Conservation (phyloP, 2,113 vertebrate species). For the Notarius quadriscutis region DNA sequence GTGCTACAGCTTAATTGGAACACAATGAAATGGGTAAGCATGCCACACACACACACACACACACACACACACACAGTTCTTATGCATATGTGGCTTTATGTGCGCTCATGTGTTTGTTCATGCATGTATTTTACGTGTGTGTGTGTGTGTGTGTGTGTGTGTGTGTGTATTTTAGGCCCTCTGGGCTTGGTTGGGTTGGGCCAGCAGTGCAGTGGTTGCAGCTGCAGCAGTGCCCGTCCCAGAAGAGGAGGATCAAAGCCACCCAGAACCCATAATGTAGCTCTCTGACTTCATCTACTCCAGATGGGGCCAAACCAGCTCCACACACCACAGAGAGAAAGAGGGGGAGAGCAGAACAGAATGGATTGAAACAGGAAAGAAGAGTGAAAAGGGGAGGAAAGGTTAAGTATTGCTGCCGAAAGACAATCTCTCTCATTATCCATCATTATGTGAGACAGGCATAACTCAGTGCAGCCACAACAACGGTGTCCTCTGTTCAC, state of each 20-base stretch:
- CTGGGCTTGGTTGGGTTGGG: slow-evolving; percentile 32
- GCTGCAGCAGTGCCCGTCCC: slow-evolving; percentile 54
- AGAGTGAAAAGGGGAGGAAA: slow-evolving; percentile 7
- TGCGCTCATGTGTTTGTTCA: slow-evolving; percentile 76
- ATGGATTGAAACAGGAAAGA: slow-evolving; percentile 17
- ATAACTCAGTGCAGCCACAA: not conserved
- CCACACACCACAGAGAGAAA: slow-evolving; percentile 55
- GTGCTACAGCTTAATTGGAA: slow-evolving; percentile 71
- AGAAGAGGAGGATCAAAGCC: slow-evolving; percentile 59
- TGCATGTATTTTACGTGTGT: not conserved
- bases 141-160: slow-evolving; percentile 19
- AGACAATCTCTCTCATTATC: slow-evolving; percentile 33
- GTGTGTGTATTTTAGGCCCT: slow-evolving; percentile 42
- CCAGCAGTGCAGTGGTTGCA: slow-evolving; percentile 52
- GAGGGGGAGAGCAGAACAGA: not conserved
- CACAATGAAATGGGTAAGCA: slow-evolving; percentile 64
- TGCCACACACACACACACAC: slow-evolving; percentile 54
- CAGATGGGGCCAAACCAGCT: slow-evolving; percentile 81
- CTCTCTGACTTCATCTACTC: slow-evolving; percentile 87
- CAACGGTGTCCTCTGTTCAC: slow-evolving; percentile 40
- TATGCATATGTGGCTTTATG: slow-evolving; percentile 49
- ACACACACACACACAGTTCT: not conserved
- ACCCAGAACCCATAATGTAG: slow-evolving; percentile 90
- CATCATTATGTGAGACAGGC: not conserved
- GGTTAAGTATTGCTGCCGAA: slow-evolving; percentile 1